Conservation (phyloP, 2,797 vertebrate species). For the Microtus agrestis region DNA sequence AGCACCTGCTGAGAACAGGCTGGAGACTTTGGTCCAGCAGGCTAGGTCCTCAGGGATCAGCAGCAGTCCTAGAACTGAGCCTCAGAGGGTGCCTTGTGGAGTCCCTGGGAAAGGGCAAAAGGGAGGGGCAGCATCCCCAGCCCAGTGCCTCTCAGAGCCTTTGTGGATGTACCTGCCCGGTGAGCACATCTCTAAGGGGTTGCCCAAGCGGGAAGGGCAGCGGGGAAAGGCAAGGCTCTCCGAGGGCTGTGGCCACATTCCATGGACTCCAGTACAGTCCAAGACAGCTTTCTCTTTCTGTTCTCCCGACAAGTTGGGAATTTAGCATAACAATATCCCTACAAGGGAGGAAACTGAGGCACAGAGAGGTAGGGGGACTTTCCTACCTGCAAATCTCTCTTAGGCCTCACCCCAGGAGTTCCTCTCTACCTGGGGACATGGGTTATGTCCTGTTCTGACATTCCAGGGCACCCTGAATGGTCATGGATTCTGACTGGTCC, state of each 20-base stretch:
- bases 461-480: neutral
- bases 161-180: too few species aligned
- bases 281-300: neutral
- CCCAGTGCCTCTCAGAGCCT: neutral
- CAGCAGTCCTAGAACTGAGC: neutral
- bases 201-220: neutral
- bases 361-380: fast-evolving
- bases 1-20: neutral
- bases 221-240: neutral
- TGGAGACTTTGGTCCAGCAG: neutral
- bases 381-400: neutral
- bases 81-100: fast-evolving
- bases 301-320: neutral
- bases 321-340: neutral
- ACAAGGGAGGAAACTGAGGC: neutral
- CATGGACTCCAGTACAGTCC: neutral
- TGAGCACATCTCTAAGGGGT: neutral
- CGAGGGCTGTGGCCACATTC: fast-evolving
- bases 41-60: neutral
- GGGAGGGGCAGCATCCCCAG: neutral
- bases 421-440: neutral
- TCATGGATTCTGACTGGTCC: neutral
- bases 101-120: neutral
- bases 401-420: neutral
- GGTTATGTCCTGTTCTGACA: neutral